phyloP scores from a whole-genome alignment of 2,888 invertebrate species.

The Sinotaia quadrata region DNA sequence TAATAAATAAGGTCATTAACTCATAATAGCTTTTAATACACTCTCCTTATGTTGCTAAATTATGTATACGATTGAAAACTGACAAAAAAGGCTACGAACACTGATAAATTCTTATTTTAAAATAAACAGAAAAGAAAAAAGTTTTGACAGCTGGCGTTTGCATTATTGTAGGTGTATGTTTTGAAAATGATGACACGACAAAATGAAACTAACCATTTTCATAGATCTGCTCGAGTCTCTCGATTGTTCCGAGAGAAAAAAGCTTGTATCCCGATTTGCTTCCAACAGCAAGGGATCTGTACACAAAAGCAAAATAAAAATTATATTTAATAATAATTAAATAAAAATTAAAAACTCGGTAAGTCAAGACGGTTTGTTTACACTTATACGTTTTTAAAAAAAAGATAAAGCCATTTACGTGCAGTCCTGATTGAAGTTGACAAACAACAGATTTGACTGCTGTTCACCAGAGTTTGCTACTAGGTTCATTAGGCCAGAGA shows the following conservation, averaged over 20 bases:
- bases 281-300: constrained; percentile 89
- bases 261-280: constrained; percentile 91
- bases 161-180: no score
- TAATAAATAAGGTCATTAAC: no score
- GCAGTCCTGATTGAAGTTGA: constrained; percentile 98
- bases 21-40: no score
- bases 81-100: no score
- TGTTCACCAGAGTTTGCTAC: constrained; percentile 84
- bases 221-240: constrained; percentile 90
- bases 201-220: constrained; percentile 81
- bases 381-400: constrained; percentile 2
- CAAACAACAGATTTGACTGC: constrained; percentile 84
- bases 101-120: no score
- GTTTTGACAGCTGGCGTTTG: no score
- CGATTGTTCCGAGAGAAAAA: constrained; percentile 83
- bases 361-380: background rate
- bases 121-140: no score
- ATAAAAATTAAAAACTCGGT: background rate
- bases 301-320: constrained; percentile 36
- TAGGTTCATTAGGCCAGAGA: constrained; percentile 87
- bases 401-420: constrained; percentile 83
- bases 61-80: no score
- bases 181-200: no score
- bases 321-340: background rate
- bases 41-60: no score